These are phyloP conservation scores for Synanceia verrucosa DNA, from an alignment of 2,797 vertebrate species.

Conservation along the genomic window DNA sequence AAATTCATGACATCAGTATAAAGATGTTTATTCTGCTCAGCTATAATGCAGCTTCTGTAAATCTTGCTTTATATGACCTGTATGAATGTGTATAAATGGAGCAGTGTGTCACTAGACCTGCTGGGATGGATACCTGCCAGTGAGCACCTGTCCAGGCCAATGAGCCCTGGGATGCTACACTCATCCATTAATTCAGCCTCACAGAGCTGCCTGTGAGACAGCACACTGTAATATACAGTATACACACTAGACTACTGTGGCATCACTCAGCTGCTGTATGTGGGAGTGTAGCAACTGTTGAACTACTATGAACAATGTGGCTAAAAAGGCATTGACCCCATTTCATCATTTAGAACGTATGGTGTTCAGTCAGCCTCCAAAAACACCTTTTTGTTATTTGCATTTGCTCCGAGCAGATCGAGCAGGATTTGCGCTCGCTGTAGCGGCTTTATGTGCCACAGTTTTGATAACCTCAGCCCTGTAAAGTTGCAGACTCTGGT, in stretches of 20 bases:
- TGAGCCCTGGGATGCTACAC: constrained; percentile 46
- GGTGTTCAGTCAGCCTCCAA: not conserved
- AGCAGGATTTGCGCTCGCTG: not conserved
- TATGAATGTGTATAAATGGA: not conserved
- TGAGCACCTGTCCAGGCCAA: constrained; percentile 74
- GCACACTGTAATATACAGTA: constrained; percentile 11
- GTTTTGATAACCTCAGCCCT: constrained; percentile 36
- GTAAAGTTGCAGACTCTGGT: constrained; percentile 15
- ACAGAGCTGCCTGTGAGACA: constrained; percentile 34
- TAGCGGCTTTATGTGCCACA: not conserved
- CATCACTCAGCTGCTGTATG: not conserved
- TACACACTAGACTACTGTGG: not conserved
- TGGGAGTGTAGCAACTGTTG: not conserved
- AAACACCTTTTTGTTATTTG: not conserved
- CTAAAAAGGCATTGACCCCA: not conserved
- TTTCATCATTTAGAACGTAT: not conserved
- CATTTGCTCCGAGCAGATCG: not conserved
- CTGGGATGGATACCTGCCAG: constrained; percentile 52
- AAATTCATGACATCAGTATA: not conserved
- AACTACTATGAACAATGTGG: not conserved
- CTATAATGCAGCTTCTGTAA: constrained; percentile 1
- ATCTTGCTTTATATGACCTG: not conserved
- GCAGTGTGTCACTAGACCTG: not conserved
- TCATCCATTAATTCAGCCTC: constrained; percentile 75
- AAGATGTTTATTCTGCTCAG: not conserved